Evolutionary conservation across 35 echinoderm and acorn worm genomes (phyloP).

Genomic region (Apostichopus parvimensis): DNA sequence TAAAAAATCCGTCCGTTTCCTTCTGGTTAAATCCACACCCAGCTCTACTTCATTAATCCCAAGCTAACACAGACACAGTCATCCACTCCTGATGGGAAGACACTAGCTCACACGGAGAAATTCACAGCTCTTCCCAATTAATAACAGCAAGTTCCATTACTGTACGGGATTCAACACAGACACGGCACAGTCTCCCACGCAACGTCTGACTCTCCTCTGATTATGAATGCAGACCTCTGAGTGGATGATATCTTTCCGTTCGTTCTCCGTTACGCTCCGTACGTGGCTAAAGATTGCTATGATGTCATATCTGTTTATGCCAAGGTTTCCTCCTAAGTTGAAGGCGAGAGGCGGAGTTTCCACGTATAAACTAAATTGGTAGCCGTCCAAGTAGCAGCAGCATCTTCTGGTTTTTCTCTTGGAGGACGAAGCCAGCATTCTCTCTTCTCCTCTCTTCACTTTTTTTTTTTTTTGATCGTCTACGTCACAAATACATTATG

Average conservation of each 20-base stretch:
- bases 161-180: not conserved
- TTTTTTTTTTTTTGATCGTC: not conserved
- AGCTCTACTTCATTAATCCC: not conserved
- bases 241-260: not conserved
- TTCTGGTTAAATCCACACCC: not conserved
- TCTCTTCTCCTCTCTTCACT: no score
- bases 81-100: not conserved
- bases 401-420: not conserved
- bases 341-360: not conserved
- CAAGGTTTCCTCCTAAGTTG: conserved; percentile 25
- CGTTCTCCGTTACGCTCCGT: not conserved
- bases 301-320: conserved; percentile 46
- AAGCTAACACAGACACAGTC: no score
- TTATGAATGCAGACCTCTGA: not conserved
- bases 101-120: not conserved
- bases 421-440: not conserved
- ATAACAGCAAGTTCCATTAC: not conserved
- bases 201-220: not conserved
- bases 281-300: conserved; percentile 15
- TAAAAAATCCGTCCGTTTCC: not conserved
- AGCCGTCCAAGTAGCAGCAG: not conserved
- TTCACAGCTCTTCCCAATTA: not conserved
- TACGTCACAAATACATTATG: not conserved
- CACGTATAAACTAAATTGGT: not conserved
- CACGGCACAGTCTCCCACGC: not conserved